Base-by-base conservation (phyloP, 2,888 invertebrate genomes). In the Hypomecis atomaria region DNA sequence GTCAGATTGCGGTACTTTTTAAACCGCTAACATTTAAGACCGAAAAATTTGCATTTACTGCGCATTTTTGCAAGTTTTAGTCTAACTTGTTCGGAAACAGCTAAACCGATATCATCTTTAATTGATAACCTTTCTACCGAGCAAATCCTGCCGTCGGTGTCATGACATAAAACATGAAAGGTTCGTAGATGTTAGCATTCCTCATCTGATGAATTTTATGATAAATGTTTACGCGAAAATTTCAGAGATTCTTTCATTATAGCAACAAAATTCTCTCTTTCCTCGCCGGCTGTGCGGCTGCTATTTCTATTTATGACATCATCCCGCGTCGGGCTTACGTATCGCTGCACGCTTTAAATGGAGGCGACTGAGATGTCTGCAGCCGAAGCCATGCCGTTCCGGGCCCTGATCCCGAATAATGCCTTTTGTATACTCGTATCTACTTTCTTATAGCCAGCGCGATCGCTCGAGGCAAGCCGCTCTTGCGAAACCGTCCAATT, bases 251-350 rank as follows among this genome's bases (percentile, higher is more conserved):
- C 77, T 77, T 78, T 75, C 80, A 79, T 85, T 89, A 88, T 86
- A 84, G 83, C 82, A 85, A 86, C 85, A 85, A 86, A 88, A 87
- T 82, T 83, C 81, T 77, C 80, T 77, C 75, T 78, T 83, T 82
- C 78, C 76, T 75, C 83, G 80, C 84, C 83, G 83, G 83, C 85
- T 76, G 78, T 85, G 84, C 83, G 78, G 88, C 86, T 82, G 92
- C 93, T 94, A 94, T 94, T 94, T 94, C 92, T 91, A 91, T 91
- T 88, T 87, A 92, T 94, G 94, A 94, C 94, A 94, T 94, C 94
- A 94, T 89, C 87, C 83, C 83, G 89, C 86, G 87, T 88, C 89
- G 88, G 88, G 87, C 89, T 93, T 92, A 92, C 92, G 93, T 93
- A 92, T 90, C 92, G 92, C 86, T 89, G 92, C 92, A 89, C 90